Conservation (phyloP, 2,888 invertebrate species). For the Tachina lurida region DNA sequence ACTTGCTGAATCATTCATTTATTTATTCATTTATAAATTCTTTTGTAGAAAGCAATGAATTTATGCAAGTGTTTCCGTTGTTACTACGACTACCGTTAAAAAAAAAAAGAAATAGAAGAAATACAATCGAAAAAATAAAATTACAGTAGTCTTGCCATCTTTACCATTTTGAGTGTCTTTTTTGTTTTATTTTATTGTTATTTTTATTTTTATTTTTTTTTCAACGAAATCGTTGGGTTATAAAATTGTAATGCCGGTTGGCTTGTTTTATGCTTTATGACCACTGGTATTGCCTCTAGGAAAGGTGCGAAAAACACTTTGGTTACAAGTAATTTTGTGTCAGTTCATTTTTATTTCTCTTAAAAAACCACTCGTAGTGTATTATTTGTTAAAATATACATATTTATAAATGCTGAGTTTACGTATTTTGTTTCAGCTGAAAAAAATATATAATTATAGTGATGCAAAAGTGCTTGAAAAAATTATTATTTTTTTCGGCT, state of each 20-base stretch:
- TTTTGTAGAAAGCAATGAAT: constrained; percentile 47
- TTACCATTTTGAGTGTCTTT: constrained; percentile 15
- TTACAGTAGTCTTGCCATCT: constrained; percentile 15
- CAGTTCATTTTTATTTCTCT: constrained; percentile 20
- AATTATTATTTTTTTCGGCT: background rate
- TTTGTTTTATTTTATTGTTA: background rate
- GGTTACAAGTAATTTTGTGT: constrained; percentile 24
- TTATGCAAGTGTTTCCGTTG: constrained; percentile 40
- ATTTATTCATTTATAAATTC: constrained; percentile 63
- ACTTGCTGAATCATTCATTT: constrained; percentile 71
- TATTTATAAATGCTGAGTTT: constrained; percentile 41
- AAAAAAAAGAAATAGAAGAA: background rate
- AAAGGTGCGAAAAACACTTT: constrained; percentile 53
- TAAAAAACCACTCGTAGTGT: constrained; percentile 2
- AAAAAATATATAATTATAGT: background rate
- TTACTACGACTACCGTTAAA: constrained; percentile 8
- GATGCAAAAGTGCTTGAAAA: background rate
- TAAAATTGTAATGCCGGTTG: constrained; percentile 79
- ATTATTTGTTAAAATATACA: constrained; percentile 5
- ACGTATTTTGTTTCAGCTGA: constrained; percentile 16
- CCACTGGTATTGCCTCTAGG: constrained; percentile 74
- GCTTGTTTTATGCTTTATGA: constrained; percentile 80
- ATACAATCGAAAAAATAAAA: constrained; percentile 4
- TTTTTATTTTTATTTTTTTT: too few relatives aligned
- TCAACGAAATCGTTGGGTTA: constrained; percentile 64